Base-by-base conservation (phyloP, 2,888 invertebrate genomes). In the Polydrusus pterygomalis region DNA sequence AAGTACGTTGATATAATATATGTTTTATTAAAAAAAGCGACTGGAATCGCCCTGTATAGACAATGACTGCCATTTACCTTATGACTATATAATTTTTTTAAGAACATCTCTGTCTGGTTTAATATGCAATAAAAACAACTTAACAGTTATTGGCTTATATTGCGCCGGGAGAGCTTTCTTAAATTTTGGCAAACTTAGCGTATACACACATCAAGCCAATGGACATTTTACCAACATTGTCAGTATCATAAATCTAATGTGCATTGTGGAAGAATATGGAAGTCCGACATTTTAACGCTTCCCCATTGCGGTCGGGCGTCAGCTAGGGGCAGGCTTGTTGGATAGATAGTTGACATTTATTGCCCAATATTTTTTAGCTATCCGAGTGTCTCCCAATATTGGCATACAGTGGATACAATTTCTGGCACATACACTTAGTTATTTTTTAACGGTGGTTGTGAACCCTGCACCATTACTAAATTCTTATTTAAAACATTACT, bases 101-200 rank as follows among this genome's bases (percentile, higher is more conserved):
- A 25, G 43, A 13, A 0, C 9, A 13, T 9, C n/a, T 1, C 5
- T 6, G 9, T n/a, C 11, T 43, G 1, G 11, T 43, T 5, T 13
- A 25, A 51, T 11, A 11, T 20, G 10, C 18, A 51, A 51, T 18
- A 51, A 51, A 11, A 20, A 25, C 10, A 13, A 10, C 20, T 20
- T 25, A 20, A 51, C 20, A 51, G 20, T 11, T 51, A 51, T 51
- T 51, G 51, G 25, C 20, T 51, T 1, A 10, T 20, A 25, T 51
- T 51, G 11, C 17, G 51, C 25, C 47, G 17, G 17, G 2, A 49
- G 8, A 10, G 10, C 25, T 5, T 51, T 51, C 51, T 20, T 20
- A 51, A 51, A 51, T 11, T 51, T 51, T 25, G 51, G 51, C 20
- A 51, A 51, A 51, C 51, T 51, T 51, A 51, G 51, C 25, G 51